phyloP scores from a whole-genome alignment of 2,113 vertebrate genomes.

The Cromileptes altivelis region DNA sequence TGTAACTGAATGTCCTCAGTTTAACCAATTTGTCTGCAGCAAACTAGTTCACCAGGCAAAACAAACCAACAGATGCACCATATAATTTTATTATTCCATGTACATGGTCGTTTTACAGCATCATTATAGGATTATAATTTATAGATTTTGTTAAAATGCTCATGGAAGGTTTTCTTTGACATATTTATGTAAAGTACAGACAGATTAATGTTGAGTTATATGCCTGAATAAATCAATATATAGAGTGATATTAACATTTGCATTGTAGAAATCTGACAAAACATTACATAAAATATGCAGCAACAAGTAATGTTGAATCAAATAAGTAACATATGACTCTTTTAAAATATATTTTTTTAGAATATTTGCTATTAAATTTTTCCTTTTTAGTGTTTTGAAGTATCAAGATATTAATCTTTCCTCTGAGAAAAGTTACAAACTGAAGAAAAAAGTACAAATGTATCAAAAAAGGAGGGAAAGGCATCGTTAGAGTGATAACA shows the following conservation, averaged over 20 bases:
- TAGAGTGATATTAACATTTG: constrained; percentile 47
- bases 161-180: constrained; percentile 22
- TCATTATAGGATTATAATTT: constrained; percentile 43
- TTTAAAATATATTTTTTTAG: constrained; percentile 37
- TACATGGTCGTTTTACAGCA: constrained; percentile 61
- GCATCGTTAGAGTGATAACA: constrained; percentile 39
- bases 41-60: constrained; percentile 36
- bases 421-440: constrained; percentile 45
- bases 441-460: constrained; percentile 56
- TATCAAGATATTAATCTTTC: constrained; percentile 15
- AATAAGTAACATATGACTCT: constrained; percentile 20
- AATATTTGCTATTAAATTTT: constrained; percentile 32
- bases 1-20: constrained; percentile 26
- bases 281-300: constrained; percentile 59
- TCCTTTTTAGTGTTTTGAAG: constrained; percentile 25
- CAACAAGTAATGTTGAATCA: constrained; percentile 48
- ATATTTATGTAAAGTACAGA: constrained; percentile 60
- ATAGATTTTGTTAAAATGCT: constrained; percentile 36
- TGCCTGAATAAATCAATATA: constrained; percentile 51
- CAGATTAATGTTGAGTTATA: constrained; percentile 42
- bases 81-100: constrained; percentile 60
- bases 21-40: constrained; percentile 52
- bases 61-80: constrained; percentile 32
- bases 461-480: constrained; percentile 60
- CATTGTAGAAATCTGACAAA: constrained; percentile 49